Percentiles rank a stretch among this genome's conserved stretches.
Conservation (phyloP, 2,888 invertebrate genomes). For the Colletes collaris region DNA sequence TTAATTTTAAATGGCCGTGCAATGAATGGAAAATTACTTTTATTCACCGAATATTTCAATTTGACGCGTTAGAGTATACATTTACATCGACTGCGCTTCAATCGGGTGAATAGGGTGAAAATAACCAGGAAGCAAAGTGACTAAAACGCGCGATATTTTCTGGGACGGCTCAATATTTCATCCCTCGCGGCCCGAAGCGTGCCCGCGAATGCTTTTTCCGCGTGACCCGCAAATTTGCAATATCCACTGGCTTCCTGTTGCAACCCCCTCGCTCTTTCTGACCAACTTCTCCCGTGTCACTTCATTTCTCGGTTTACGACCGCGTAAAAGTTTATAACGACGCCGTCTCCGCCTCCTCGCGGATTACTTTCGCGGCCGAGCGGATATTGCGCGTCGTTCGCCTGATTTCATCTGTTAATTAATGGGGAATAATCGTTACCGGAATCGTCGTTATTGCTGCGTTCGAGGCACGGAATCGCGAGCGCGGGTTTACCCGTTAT, state of each 20-base stretch:
- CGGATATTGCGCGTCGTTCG: constrained; percentile 19
- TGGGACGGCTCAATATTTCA: constrained; percentile 52
- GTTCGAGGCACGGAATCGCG: not conserved
- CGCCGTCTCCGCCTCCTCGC: not conserved
- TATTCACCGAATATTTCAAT: no score
- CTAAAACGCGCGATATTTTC: no score
- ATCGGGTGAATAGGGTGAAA: no score
- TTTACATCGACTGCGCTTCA: no score
- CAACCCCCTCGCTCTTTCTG: not conserved
- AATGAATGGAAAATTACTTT: no score
- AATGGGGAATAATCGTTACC: constrained; percentile 26
- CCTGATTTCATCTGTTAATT: constrained; percentile 23
- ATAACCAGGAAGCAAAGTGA: no score
- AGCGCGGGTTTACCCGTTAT: no score
- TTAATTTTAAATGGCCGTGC: no score
- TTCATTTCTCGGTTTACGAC: constrained; percentile 54
- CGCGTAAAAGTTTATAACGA: constrained; percentile 52
- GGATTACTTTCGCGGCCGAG: constrained; percentile 5
- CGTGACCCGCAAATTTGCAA: constrained; percentile 57
- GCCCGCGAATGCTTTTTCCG: constrained; percentile 44
- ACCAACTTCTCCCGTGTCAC: constrained; percentile 39
- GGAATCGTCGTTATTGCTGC: constrained; percentile 3
- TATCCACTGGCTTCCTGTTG: constrained; percentile 49
- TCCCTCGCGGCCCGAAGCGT: not conserved
- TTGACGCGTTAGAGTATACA: no score